These are phyloP conservation scores for Embiotoca jacksoni DNA, from an alignment of 2,113 vertebrate genomes.

Conservation along the genomic window DNA sequence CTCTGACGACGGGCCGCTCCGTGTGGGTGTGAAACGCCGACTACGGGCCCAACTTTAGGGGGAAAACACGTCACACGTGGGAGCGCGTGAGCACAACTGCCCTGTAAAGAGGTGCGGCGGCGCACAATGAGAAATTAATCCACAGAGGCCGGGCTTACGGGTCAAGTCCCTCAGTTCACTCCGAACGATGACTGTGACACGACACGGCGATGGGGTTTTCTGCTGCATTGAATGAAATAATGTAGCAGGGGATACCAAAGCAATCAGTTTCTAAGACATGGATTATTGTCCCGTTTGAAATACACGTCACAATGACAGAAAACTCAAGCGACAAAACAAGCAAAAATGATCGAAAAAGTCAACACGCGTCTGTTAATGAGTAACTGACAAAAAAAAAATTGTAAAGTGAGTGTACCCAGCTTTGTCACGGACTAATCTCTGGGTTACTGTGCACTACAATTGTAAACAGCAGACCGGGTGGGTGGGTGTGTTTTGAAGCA, in stretches of 20 bases:
- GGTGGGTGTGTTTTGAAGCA: not conserved
- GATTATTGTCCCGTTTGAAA: too few relatives aligned
- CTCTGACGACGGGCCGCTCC: constrained; percentile 18
- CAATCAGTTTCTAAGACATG: too few relatives aligned
- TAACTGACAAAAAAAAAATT: not conserved
- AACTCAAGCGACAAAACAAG: not conserved
- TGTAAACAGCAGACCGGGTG: constrained; percentile 1
- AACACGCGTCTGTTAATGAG: not conserved
- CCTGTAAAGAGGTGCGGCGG: not conserved
- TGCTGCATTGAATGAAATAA: too few relatives aligned
- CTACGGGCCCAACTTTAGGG: constrained; percentile 27
- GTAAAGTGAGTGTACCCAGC: not conserved
- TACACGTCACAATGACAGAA: too few relatives aligned
- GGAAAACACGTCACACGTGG: constrained; percentile 47
- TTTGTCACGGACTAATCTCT: constrained; percentile 7
- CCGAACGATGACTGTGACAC: too few relatives aligned
- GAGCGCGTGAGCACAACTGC: constrained; percentile 26
- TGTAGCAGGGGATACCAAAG: too few relatives aligned
- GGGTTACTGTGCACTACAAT: constrained; percentile 18
- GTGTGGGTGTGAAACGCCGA: constrained; percentile 59
- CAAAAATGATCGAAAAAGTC: too few relatives aligned
- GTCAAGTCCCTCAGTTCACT: not conserved
- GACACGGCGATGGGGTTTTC: too few relatives aligned
- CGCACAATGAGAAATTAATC: constrained; percentile 37
- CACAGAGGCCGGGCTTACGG: constrained; percentile 5